Conservation (phyloP, 2,888 invertebrate genomes). For the Belgica antarctica region DNA sequence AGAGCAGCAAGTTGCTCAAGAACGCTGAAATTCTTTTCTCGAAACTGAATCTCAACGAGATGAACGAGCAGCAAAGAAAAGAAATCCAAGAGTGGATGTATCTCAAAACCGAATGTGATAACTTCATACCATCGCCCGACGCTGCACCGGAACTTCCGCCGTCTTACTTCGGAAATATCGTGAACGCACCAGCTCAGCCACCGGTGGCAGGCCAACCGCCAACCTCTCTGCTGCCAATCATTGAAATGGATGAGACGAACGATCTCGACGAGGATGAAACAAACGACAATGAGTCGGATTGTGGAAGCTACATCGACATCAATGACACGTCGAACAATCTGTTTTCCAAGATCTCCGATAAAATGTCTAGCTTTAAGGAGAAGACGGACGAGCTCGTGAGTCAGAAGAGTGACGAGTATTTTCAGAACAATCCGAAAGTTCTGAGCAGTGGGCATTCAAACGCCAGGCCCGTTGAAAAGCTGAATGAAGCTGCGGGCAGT, state of each 20-base stretch:
- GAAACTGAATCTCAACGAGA: conserved; percentile 57
- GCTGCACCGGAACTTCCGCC: conserved; percentile 41
- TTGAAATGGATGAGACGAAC: conserved; percentile 62
- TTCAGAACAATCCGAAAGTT: conserved; percentile 55
- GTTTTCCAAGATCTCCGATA: conserved; percentile 68
- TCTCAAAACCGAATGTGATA: conserved; percentile 82
- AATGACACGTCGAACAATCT: conserved; percentile 64
- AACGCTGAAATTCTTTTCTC: conserved; percentile 81
- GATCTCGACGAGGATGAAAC: conserved; percentile 56
- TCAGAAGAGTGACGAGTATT: conserved; percentile 62
- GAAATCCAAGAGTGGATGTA: conserved; percentile 81
- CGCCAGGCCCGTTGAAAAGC: background rate
- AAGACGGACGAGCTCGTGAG: conserved; percentile 68
- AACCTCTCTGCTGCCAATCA: conserved; percentile 58
- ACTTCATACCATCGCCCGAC: conserved; percentile 51
- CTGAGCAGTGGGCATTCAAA: conserved; percentile 52
- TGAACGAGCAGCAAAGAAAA: conserved; percentile 70
- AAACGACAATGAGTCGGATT: conserved; percentile 55
- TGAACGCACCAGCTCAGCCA: conserved; percentile 52
- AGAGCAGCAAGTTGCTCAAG: conserved; percentile 76
- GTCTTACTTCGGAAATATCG: conserved; percentile 29
- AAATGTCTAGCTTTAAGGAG: conserved; percentile 68
- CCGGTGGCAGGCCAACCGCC: conserved; percentile 50
- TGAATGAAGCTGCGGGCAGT: conserved; percentile 24
- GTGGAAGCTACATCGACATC: conserved; percentile 52